These are phyloP conservation scores for Peromyscus aztecus DNA, from an alignment of 2,797 vertebrate species.

Conservation along the genomic window DNA sequence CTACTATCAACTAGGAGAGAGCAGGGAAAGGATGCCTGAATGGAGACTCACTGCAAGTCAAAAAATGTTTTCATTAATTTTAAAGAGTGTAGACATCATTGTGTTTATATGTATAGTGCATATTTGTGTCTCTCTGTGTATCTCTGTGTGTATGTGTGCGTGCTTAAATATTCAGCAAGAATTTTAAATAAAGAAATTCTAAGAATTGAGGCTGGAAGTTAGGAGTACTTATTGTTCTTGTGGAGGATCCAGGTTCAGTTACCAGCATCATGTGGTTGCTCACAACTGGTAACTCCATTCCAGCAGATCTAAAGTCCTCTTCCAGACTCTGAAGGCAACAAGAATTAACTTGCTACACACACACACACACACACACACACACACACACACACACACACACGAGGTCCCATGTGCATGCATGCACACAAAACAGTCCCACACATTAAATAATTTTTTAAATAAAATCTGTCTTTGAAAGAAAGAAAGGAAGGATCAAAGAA, in stretches of 20 bases:
- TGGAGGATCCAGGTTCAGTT: background rate
- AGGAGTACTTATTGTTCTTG: background rate
- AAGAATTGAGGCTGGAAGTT: background rate
- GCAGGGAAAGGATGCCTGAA: accelerated
- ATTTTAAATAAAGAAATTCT: background rate
- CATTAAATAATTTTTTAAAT: background rate
- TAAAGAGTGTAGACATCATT: background rate
- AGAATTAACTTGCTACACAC: background rate
- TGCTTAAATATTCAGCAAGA: background rate
- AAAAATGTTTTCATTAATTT: background rate
- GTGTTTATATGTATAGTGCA: background rate
- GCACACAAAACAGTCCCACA: background rate
- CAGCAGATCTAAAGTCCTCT: background rate
- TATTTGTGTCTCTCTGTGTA: background rate
- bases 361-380: too few species aligned
- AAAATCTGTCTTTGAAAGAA: background rate
- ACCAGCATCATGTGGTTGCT: too few species aligned
- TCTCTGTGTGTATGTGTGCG: background rate
- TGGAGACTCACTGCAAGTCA: background rate
- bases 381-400: background rate
- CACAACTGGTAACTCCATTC: background rate
- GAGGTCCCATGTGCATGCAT: background rate
- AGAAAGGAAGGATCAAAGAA: background rate
- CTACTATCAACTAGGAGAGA: background rate
- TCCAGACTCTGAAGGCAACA: background rate